Evolutionary conservation across 2,113 vertebrate species (phyloP), one percentile per base, ranked within the genome.

Genomic region (Misgurnus mizolepis): DNA sequence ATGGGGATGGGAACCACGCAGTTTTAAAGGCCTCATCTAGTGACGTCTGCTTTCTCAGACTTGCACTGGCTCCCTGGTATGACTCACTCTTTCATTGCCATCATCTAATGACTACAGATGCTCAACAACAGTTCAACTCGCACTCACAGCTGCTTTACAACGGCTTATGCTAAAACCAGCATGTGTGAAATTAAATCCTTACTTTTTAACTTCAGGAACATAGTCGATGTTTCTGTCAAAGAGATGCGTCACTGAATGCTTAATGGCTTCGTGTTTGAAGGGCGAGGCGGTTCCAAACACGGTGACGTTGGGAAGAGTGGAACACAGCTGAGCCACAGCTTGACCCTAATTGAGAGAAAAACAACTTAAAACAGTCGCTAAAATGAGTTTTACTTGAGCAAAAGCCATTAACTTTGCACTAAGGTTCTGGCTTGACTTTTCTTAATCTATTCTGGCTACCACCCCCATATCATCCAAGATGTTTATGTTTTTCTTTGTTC

Each of bases 121-220:
- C 41, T 47, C 39, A 71, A n/a, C 15, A 40, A 66, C 49, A 65
- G 58, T 17, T 8, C 39, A 66, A 70, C 17, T 34, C 49, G 62
- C 7, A 45, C 18, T 11, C 49, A 50, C 49, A 50, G 9, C 22
- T 64, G 62, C 5, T 43, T 8, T 34, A 34, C 27, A 34, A 34
- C 27, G 1, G 1, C 27, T 34, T 34, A 11, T 45, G 14, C 4
- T 8, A 34, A 11, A 22, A 49, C 4, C 8, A 4, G 41, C 14
- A 4, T 75, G 47, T 49, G 7, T 49, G 12, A 45, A 9, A 34
- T 55, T 10, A 14, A 11, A 40, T 55, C 7, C 91, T 94, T 96
- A 99, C 98, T 95, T 97, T 94, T 96, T 98, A 41, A 99, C 94
- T 91, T 99, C 98, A 89, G 98, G 95, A 41, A 98, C 95, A 10